Evolutionary conservation across 2,797 vertebrate genomes (phyloP).

Genomic region (Champsocephalus esox): DNA sequence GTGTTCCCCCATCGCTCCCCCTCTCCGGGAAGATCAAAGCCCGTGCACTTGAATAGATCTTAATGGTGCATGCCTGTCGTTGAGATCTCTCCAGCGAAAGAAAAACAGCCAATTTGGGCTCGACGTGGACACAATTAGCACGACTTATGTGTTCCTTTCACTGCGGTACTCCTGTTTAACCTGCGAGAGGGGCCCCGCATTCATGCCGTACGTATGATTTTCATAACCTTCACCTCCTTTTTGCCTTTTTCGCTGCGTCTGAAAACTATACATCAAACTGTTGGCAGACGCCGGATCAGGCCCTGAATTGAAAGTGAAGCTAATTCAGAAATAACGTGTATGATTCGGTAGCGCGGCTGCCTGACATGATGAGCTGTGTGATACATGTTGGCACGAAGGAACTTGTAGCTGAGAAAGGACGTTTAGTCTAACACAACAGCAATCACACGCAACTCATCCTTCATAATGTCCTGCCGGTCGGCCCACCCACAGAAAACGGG

Average conservation of each 20-base stretch:
- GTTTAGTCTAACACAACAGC: constrained; percentile 49
- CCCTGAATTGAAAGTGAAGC: constrained; percentile 9
- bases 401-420: constrained; percentile 29
- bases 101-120: constrained; percentile 67
- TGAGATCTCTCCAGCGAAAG: constrained; percentile 66
- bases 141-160: constrained; percentile 68
- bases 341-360: constrained; percentile 34
- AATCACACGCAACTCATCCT: constrained; percentile 60
- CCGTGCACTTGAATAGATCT: constrained; percentile 75
- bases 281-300: constrained; percentile 13
- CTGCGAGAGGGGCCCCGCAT: constrained; percentile 47
- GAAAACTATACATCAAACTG: constrained; percentile 28
- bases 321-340: constrained; percentile 24
- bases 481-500: constrained; percentile 64
- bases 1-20: constrained; percentile 54
- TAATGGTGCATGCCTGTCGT: constrained; percentile 81
- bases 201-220: constrained; percentile 60
- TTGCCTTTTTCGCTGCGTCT: constrained; percentile 31
- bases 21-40: constrained; percentile 87
- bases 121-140: constrained; percentile 81
- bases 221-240: constrained; percentile 69
- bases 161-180: constrained; percentile 72
- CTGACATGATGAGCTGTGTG: constrained; percentile 36
- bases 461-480: constrained; percentile 42
- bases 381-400: constrained; percentile 26